Percentiles rank a stretch among this genome's conserved stretches.
Evolutionary conservation across 2,888 invertebrate species (phyloP).

Genomic region (Lasioglossum figueresi): DNA sequence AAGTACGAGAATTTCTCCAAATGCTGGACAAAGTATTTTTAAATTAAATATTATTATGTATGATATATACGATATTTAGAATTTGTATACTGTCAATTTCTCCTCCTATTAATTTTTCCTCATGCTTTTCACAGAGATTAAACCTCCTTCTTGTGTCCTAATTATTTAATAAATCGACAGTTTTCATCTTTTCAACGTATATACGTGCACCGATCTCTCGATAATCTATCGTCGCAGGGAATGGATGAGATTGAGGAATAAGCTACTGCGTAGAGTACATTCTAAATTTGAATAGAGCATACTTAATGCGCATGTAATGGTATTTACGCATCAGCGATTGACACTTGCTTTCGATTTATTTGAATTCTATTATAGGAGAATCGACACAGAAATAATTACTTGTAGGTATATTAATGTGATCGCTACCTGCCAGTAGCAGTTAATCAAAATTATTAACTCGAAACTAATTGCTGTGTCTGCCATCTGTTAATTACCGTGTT

Average conservation of each 20-base stretch:
- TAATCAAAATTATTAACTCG: not conserved
- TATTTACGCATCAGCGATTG: not conserved
- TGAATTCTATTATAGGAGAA: not conserved
- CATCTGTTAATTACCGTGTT: not conserved
- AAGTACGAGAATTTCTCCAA: conserved; percentile 18
- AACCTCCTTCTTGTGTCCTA: not conserved
- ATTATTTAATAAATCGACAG: not conserved
- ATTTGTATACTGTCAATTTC: not conserved
- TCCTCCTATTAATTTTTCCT: not conserved
- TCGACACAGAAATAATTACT: not conserved
- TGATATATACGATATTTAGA: not conserved
- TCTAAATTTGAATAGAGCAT: not conserved
- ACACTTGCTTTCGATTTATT: not conserved
- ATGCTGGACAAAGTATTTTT: not conserved
- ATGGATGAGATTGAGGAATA: not conserved
- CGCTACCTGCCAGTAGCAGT: not conserved
- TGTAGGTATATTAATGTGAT: not conserved
- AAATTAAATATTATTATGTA: not conserved
- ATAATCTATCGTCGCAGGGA: not conserved
- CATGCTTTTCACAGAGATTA: too few species aligned
- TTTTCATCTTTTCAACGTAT: not conserved
- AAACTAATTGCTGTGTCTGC: not conserved
- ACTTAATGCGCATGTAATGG: not conserved
- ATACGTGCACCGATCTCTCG: not conserved
- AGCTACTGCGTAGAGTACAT: not conserved